Percentiles rank a stretch among this genome's conserved stretches.
phyloP scores from a whole-genome alignment of 2,797 vertebrate genomes.

The Leuciscus waleckii region DNA sequence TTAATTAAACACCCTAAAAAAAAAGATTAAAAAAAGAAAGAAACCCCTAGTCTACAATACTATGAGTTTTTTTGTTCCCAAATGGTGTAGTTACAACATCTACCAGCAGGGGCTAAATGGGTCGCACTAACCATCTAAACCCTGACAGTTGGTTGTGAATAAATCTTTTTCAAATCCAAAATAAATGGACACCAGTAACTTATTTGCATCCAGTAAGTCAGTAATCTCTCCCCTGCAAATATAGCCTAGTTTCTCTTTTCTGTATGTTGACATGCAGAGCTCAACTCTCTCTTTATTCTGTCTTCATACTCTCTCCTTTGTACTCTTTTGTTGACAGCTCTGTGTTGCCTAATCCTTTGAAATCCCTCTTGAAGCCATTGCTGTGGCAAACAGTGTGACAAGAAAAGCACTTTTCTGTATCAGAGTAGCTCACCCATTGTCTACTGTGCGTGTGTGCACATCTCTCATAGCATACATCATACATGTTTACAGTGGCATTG shows the following conservation, averaged over 20 bases:
- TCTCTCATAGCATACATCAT: conserved; percentile 18
- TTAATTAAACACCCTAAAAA: too few species aligned
- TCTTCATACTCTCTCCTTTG: conserved; percentile 45
- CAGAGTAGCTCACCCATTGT: conserved; percentile 42
- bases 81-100: not conserved
- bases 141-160: conserved; percentile 12
- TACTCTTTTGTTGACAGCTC: conserved; percentile 55
- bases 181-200: conserved; percentile 29
- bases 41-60: too few species aligned
- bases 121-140: not conserved
- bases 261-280: conserved; percentile 47
- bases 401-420: conserved; percentile 50
- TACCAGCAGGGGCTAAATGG: conserved; percentile 8
- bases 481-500: conserved; percentile 5
- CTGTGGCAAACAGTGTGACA: conserved; percentile 53
- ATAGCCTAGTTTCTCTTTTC: conserved; percentile 39
- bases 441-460: conserved; percentile 1
- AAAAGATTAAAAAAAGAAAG: too few species aligned
- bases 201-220: conserved; percentile 33
- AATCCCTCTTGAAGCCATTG: conserved; percentile 57
- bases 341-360: conserved; percentile 62
- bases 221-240: conserved; percentile 44
- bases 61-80: too few species aligned
- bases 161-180: conserved; percentile 8
- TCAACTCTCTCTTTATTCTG: conserved; percentile 45